Evolutionary conservation across 2,888 invertebrate species (phyloP), one percentile per base, ranked within the genome.

Genomic region (Steromphala cineraria): DNA sequence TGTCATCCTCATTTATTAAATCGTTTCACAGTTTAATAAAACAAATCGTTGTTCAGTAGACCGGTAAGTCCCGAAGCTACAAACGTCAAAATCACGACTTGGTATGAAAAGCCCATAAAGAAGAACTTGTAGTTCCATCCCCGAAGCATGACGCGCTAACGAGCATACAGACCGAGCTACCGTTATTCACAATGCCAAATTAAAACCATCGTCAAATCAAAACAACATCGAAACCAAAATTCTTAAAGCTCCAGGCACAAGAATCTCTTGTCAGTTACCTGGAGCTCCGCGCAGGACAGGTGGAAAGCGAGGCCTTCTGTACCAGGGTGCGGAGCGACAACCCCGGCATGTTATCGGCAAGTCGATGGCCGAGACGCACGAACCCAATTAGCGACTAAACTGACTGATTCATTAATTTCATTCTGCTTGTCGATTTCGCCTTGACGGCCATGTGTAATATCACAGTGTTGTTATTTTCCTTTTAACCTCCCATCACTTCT

Each of bases 301-400:
- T 71, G 71, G 31, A 40, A 17, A 71, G 71, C 71, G 71, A 36
- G 40, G 71, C 71, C 71, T 71, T 31, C 62, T 62, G 21, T 19
- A 36, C n/a, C 71, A 71, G 71, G 31, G 71, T 71, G 71, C 31
- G 71, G 71, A 71, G 71, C 71, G 71, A 36, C 71, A 71, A 71
- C 71, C 71, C 36, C 19, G 71, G 71, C 31, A 71, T 36, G 36
- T 71, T 71, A 71, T 71, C 71, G 10, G 31, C 28, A 71, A 28
- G 36, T 40, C 40, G 71, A 10, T 36, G 19, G n/a, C 10, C 19
- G 36, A 13, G 40, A 71, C 71, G 36, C 71, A 71, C 36, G 71
- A 71, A 71, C 36, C 46, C 71, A 71, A 71, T 71, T 71, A 71
- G 71, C 31, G 31, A 31, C 31, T 71, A 71, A 71, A 28, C 36